A percentile compares a stretch with the other conserved stretches of the same genome.
Evolutionary conservation across 2,113 vertebrate species (phyloP).

Genomic region (Microtus pennsylvanicus): DNA sequence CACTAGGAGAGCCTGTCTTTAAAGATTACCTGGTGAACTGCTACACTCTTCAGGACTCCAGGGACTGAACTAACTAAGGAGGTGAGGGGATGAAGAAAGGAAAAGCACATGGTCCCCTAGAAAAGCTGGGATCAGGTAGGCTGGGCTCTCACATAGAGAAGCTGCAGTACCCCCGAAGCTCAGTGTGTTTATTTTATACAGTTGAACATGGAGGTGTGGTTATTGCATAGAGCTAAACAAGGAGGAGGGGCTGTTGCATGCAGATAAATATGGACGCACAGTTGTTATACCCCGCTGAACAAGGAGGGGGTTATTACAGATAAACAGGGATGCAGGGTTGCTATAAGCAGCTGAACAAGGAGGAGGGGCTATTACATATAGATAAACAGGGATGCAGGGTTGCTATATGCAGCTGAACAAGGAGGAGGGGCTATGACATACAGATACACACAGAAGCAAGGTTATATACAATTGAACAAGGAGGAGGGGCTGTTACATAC

Average conservation of each 20-base stretch:
- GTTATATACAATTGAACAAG: neutral
- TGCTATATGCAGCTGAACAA: too few species aligned
- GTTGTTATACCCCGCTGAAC: neutral
- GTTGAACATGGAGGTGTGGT: neutral
- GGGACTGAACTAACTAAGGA: neutral
- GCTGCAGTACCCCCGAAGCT: neutral
- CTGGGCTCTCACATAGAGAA: neutral
- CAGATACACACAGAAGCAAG: too few species aligned
- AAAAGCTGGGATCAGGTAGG: neutral
- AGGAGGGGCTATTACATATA: neutral
- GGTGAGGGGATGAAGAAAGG: neutral
- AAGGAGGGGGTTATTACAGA: neutral
- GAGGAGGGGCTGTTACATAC: neutral
- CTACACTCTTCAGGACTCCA: neutral
- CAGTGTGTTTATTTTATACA: neutral
- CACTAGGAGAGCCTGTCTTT: neutral
- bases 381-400: too few species aligned
- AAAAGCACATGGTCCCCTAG: too few species aligned
- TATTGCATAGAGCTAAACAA: neutral
- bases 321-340: too few species aligned
- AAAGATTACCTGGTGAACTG: neutral
- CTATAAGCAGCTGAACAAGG: neutral
- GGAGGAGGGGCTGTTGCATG: neutral
- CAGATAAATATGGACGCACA: too few species aligned
- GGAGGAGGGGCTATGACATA: too few species aligned